Evolutionary conservation across 2,888 invertebrate species (phyloP).

Genomic region (Lasioglossum leucozonium): DNA sequence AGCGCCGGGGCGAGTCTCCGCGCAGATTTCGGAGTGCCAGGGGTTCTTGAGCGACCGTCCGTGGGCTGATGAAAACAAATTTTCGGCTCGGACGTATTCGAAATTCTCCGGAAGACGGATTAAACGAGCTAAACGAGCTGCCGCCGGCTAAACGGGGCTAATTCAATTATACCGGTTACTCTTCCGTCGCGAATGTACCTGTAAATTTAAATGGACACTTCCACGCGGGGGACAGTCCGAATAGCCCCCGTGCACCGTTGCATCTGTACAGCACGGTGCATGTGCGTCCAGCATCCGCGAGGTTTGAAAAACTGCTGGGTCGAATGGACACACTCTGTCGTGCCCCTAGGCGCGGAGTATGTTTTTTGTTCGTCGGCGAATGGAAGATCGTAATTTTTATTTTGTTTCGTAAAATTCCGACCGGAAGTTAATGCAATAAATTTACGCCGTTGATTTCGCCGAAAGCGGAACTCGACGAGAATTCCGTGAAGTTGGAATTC

Average conservation of each 20-base stretch:
- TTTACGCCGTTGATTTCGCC: background rate
- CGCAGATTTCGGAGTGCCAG: background rate
- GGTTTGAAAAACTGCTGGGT: background rate
- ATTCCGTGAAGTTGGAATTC: background rate
- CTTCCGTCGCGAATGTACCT: constrained; percentile 56
- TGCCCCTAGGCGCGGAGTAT: background rate
- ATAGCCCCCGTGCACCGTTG: background rate
- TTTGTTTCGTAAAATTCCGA: background rate
- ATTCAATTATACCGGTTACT: constrained; percentile 72
- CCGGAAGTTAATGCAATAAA: background rate
- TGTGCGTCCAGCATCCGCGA: constrained; percentile 8
- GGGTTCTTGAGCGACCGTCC: background rate
- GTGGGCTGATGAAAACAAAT: constrained; percentile 33
- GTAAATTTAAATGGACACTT: constrained; percentile 66
- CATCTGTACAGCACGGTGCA: background rate
- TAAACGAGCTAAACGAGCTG: constrained; percentile 45
- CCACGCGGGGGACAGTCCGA: background rate
- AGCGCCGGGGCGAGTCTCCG: background rate
- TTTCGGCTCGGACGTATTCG: constrained; percentile 9
- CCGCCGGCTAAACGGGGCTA: constrained; percentile 60
- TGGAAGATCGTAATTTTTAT: constrained; percentile 4
- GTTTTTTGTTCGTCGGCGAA: background rate
- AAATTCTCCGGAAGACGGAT: constrained; percentile 61
- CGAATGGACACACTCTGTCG: background rate
- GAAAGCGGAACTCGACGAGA: background rate